Conservation (phyloP, 2,113 vertebrate species). For the Clupea harengus region DNA sequence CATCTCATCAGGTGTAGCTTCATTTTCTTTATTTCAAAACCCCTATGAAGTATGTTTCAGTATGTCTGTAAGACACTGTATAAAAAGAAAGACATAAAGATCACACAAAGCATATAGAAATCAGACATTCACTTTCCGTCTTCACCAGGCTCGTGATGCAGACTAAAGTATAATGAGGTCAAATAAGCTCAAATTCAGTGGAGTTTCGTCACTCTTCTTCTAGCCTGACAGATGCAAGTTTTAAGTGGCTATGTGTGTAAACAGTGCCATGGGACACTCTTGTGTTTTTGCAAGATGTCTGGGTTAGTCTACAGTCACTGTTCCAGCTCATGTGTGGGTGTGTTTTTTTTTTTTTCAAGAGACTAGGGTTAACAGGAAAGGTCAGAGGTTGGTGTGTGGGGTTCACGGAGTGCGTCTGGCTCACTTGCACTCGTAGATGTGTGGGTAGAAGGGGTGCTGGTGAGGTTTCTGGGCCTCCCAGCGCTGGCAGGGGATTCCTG, state of each 20-base stretch:
- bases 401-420: slow-evolving; percentile 20
- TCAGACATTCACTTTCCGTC: no score
- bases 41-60: no score
- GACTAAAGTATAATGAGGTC: no score
- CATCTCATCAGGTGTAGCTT: no score
- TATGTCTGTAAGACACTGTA: no score
- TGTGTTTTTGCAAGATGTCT: not conserved
- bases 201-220: no score
- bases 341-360: not conserved
- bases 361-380: not conserved
- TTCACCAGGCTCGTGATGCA: no score
- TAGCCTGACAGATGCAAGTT: no score
- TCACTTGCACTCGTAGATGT: slow-evolving; percentile 94
- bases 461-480: slow-evolving; percentile 90
- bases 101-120: no score
- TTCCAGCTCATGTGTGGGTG: not conserved
- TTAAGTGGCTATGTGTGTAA: not conserved
- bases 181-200: no score
- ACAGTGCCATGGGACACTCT: not conserved
- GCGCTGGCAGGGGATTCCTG: slow-evolving; percentile 87
- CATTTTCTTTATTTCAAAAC: no score
- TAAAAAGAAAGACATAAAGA: no score
- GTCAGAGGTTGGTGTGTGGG: not conserved
- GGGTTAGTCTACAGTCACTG: not conserved
- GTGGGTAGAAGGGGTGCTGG: slow-evolving; percentile 81